phyloP scores from a whole-genome alignment of 1,140 invertebrate genomes.

The Tetranychus urticae region DNA sequence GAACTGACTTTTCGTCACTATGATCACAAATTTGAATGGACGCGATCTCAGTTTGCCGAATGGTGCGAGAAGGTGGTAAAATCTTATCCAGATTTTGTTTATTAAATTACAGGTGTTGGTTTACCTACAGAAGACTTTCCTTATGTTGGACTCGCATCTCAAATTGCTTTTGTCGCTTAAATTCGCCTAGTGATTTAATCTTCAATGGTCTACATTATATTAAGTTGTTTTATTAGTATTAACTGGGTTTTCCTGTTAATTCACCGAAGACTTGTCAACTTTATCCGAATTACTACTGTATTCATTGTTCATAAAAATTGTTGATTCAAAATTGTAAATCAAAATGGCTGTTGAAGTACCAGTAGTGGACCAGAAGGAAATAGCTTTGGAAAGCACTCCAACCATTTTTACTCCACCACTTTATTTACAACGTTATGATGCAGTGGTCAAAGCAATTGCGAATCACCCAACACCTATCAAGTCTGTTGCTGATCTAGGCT shows the following conservation, averaged over 20 bases:
- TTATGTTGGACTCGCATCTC: conserved; percentile 40
- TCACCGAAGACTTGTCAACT: no score
- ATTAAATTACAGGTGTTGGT: conserved; percentile 39
- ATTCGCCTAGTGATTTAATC: conserved; percentile 12
- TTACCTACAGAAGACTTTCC: conserved; percentile 30
- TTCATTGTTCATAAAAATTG: no score
- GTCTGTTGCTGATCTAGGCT: conserved; percentile 58
- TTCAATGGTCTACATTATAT: conserved; percentile 70
- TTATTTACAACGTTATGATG: conserved; percentile 41
- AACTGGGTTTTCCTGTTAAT: no score
- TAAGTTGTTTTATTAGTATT: conserved; percentile 29
- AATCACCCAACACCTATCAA: conserved; percentile 14
- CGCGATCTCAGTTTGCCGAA: conserved; percentile 45
- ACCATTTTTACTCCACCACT: conserved; percentile 31
- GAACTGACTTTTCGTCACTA: conserved; percentile 39
- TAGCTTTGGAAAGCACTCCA: no score
- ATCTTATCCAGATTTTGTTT: conserved; percentile 41
- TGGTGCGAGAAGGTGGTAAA: conserved; percentile 46
- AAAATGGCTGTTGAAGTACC: conserved; percentile 20
- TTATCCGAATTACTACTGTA: no score
- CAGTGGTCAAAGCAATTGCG: conserved; percentile 31
- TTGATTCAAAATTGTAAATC: not conserved
- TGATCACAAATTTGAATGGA: conserved; percentile 91
- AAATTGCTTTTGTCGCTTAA: conserved; percentile 39
- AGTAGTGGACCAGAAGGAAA: conserved; percentile 1